Base-by-base conservation (phyloP, 2,888 invertebrate species). In the Callimorpha dominula region DNA sequence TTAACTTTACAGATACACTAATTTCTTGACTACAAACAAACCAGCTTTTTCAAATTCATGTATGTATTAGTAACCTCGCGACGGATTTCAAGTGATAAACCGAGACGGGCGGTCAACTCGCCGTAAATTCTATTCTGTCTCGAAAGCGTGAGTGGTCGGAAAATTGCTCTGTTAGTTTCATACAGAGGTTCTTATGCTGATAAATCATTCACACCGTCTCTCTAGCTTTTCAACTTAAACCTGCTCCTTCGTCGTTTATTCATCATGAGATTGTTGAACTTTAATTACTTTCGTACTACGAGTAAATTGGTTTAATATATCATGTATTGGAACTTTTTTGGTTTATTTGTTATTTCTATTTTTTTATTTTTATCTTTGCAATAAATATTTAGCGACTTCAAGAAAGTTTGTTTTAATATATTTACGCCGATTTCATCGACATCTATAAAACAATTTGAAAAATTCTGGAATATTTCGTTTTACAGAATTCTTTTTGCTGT, bases 21-120 rank as follows among this genome's bases (percentile, higher is more conserved):
- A 9, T 20, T 0, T n/a, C 8, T 4, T 57, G 11, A 57, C 1
- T n/a, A n/a, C n/a, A n/a, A 20, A 20, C 20, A 54, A n/a, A 9
- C 31, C n/a, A 54, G 0, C 8, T 54, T 54, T n/a, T 3, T 57
- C 11, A 11, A 57, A 40, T 14, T 40, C 5, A 31, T 2, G 31
- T 31, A 31, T 31, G 1, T 31, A 31, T 31, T 31, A 17, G 17
- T 20, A n/a, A 43, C 9, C 20, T n/a, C 15, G 15, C 64, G 7
- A 4, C 8, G 60, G 52, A 11, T 49, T 60, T 31, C n/a, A 14
- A 46, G 43, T 20, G 68, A 9, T 40, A 62, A 12, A 54, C 17
- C 64, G 43, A 70, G 52, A 70, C 70, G 64, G 20, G 70, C 52
- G 64, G 20, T 64, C 70, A 64, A 63, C 64, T 70, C 70, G 50